Evolutionary conservation across 2,113 vertebrate genomes (phyloP).

Genomic region (Dipodomys merriami): DNA sequence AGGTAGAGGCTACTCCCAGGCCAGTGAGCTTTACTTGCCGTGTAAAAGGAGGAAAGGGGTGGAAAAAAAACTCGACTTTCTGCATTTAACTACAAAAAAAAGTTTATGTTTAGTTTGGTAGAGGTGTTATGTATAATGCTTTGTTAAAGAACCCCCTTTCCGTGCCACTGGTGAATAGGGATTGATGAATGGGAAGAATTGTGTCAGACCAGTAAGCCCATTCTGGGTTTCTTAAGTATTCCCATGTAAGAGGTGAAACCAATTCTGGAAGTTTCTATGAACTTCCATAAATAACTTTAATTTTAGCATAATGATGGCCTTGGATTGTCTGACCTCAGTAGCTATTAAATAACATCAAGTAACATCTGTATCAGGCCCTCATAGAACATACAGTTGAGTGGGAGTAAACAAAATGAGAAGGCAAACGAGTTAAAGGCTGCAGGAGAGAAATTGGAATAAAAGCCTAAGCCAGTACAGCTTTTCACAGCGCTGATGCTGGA

Average conservation of each 20-base stretch:
- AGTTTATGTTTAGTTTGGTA: slow-evolving; percentile 99
- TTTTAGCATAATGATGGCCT: slow-evolving; percentile 93
- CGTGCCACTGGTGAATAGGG: slow-evolving; percentile 96
- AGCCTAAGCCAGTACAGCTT: slow-evolving; percentile 82
- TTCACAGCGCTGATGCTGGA: slow-evolving; percentile 85
- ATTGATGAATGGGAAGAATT: slow-evolving; percentile 92
- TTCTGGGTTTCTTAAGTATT: slow-evolving; percentile 91
- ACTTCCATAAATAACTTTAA: slow-evolving; percentile 92
- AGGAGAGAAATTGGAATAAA: slow-evolving; percentile 83
- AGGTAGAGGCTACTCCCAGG: slow-evolving; percentile 95
- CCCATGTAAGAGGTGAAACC: slow-evolving; percentile 91
- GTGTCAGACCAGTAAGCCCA: slow-evolving; percentile 92
- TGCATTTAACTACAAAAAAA: slow-evolving; percentile 99
- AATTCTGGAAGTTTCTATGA: slow-evolving; percentile 90
- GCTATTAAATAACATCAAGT: slow-evolving; percentile 91
- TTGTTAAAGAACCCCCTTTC: slow-evolving; percentile 99
- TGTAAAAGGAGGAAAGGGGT: slow-evolving; percentile 98
- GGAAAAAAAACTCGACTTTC: slow-evolving; percentile 92
- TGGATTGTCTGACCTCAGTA: slow-evolving; percentile 96
- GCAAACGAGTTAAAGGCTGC: slow-evolving; percentile 86
- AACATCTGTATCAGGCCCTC: slow-evolving; percentile 92
- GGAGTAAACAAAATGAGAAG: slow-evolving; percentile 89
- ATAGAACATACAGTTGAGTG: slow-evolving; percentile 90
- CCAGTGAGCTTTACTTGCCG: slow-evolving; percentile 98
- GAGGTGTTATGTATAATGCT: slow-evolving; percentile 99